These are phyloP conservation scores for Nycticebus coucang DNA, from an alignment of 2,113 vertebrate genomes.

Conservation along the genomic window DNA sequence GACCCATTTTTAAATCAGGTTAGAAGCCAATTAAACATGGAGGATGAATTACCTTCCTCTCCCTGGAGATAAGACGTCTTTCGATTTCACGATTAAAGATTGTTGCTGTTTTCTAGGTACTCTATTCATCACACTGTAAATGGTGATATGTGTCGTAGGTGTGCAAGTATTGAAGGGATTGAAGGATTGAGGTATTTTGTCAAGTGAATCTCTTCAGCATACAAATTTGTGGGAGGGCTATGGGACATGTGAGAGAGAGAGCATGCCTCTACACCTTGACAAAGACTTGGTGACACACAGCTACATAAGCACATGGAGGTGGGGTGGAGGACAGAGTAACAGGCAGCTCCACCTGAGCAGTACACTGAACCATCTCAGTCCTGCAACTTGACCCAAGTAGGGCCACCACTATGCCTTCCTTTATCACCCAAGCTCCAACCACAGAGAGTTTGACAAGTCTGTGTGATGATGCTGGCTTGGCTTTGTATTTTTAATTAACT, in stretches of 20 bases:
- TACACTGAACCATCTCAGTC: conserved; percentile 32
- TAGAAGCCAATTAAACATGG: conserved; percentile 45
- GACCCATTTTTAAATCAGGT: conserved; percentile 54
- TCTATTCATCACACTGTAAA: conserved; percentile 20
- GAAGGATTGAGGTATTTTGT: conserved; percentile 48
- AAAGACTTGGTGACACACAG: conserved; percentile 20
- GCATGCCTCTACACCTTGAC: background rate
- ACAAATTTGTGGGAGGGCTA: conserved; percentile 41
- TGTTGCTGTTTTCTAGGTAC: conserved; percentile 58
- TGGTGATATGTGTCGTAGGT: conserved; percentile 20
- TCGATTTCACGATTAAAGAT: background rate
- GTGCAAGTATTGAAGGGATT: conserved; percentile 11
- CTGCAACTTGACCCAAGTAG: background rate
- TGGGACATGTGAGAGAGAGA: conserved; percentile 29
- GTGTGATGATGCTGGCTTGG: conserved; percentile 68
- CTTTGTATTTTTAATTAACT: conserved; percentile 74
- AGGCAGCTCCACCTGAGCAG: background rate
- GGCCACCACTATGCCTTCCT: conserved; percentile 67
- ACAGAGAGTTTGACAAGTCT: conserved; percentile 68
- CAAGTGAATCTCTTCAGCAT: conserved; percentile 52
- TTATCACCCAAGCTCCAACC: conserved; percentile 70
- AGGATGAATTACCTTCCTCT: conserved; percentile 27
- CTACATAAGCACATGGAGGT: conserved; percentile 26
- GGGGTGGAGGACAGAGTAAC: background rate
- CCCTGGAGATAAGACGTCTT: conserved; percentile 10